Conservation (phyloP, 2,797 vertebrate species). For the Amblyopsis hoosieri region DNA sequence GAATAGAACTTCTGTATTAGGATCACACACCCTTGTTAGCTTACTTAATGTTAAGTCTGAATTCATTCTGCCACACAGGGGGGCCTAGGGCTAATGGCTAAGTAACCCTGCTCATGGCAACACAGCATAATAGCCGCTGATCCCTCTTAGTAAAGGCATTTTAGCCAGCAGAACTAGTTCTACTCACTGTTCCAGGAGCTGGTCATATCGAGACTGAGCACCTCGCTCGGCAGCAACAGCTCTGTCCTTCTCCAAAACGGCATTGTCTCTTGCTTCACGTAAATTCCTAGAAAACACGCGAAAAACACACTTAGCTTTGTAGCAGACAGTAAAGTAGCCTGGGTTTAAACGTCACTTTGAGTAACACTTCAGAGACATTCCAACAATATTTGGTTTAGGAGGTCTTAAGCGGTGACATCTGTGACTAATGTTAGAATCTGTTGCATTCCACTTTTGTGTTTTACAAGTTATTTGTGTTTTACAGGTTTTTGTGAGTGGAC, state of each 20-base stretch:
- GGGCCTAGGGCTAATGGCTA: constrained; percentile 24
- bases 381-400: too few relatives aligned
- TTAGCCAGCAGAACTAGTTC: background rate
- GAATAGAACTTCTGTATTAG: background rate
- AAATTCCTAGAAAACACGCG: constrained; percentile 81
- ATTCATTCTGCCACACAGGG: constrained; percentile 6
- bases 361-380: too few relatives aligned
- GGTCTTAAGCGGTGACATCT: too few relatives aligned
- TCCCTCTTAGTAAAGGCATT: background rate
- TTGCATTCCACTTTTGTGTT: too few relatives aligned
- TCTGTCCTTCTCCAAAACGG: constrained; percentile 90
- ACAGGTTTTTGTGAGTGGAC: too few relatives aligned
- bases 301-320: constrained; percentile 15
- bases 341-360: too few relatives aligned
- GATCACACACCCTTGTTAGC: background rate
- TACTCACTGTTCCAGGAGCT: constrained; percentile 94
- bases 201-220: constrained; percentile 86
- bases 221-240: constrained; percentile 86
- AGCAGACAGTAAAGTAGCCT: too few relatives aligned
- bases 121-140: background rate
- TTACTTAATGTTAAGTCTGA: constrained; percentile 17
- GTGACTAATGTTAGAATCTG: too few relatives aligned
- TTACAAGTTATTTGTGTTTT: too few relatives aligned
- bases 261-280: constrained; percentile 91
- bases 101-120: constrained; percentile 3